A percentile compares a stretch with the other conserved stretches of the same genome.
These are phyloP conservation scores for Ctenodactylus gundi DNA, from an alignment of 2,113 vertebrate species.

Conservation along the genomic window DNA sequence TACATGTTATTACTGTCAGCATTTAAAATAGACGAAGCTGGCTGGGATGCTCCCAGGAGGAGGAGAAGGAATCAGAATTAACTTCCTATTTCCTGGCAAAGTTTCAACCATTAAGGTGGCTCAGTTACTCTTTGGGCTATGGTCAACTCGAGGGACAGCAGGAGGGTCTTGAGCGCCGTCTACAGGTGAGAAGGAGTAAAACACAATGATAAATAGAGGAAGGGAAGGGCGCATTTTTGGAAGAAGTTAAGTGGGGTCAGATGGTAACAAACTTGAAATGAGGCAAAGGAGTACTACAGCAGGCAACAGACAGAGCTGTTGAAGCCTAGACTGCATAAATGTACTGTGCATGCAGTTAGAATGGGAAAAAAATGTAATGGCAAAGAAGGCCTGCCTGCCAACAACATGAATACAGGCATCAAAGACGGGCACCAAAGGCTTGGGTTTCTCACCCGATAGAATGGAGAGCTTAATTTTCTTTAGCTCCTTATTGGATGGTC, in stretches of 20 bases:
- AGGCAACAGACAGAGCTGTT: not conserved
- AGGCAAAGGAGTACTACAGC: not conserved
- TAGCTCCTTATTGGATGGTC: too few relatives aligned
- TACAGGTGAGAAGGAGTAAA: not conserved
- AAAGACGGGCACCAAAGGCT: not conserved
- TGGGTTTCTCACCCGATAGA: not conserved
- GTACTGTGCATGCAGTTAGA: not conserved
- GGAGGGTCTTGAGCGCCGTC: slow-evolving; percentile 49
- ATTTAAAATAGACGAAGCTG: not conserved
- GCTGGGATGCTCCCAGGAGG: not conserved
- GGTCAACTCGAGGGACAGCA: not conserved
- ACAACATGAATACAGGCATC: not conserved
- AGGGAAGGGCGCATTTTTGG: not conserved
- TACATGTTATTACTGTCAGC: not conserved
- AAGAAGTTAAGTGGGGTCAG: not conserved
- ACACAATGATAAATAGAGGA: not conserved
- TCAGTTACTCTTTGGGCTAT: not conserved
- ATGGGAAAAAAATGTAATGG: not conserved
- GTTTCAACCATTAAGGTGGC: not conserved
- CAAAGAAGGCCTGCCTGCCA: not conserved
- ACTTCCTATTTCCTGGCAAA: not conserved
- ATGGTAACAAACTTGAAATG: not conserved
- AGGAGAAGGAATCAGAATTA: not conserved
- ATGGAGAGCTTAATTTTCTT: too few relatives aligned
- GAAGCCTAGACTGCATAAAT: not conserved